Conservation (phyloP, 2,888 invertebrate species). For the Tetranychus piercei region DNA sequence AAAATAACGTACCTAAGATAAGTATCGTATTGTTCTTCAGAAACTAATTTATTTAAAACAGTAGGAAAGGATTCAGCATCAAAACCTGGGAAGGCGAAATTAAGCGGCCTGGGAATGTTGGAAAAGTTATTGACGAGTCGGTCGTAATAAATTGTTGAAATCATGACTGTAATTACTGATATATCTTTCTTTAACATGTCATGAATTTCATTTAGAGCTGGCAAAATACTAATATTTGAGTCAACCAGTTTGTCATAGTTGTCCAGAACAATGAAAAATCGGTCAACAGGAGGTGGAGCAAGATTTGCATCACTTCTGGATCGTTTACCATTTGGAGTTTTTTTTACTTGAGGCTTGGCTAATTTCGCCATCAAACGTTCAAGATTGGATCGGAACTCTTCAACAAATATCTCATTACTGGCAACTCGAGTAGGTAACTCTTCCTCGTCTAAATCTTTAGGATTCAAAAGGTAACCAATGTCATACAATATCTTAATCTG, state of each 20-base stretch:
- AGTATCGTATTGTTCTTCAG: background rate
- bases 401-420: background rate
- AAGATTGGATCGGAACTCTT: background rate
- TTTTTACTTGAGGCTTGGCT: background rate
- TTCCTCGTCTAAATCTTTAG: background rate
- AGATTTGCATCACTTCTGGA: background rate
- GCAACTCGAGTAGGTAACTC: background rate
- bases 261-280: constrained; percentile 1
- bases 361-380: background rate
- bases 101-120: background rate
- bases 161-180: background rate
- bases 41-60: background rate
- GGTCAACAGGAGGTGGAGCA: background rate
- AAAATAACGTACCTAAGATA: background rate
- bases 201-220: background rate
- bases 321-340: too few relatives aligned
- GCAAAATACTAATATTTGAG: background rate
- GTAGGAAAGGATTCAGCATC: background rate
- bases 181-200: background rate
- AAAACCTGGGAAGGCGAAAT: background rate
- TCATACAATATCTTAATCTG: constrained; percentile 3
- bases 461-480: background rate
- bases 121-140: background rate
- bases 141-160: background rate
- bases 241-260: background rate